Evolutionary conservation across 2,797 vertebrate species (phyloP).

Genomic region (Pipistrellus pygmaeus): DNA sequence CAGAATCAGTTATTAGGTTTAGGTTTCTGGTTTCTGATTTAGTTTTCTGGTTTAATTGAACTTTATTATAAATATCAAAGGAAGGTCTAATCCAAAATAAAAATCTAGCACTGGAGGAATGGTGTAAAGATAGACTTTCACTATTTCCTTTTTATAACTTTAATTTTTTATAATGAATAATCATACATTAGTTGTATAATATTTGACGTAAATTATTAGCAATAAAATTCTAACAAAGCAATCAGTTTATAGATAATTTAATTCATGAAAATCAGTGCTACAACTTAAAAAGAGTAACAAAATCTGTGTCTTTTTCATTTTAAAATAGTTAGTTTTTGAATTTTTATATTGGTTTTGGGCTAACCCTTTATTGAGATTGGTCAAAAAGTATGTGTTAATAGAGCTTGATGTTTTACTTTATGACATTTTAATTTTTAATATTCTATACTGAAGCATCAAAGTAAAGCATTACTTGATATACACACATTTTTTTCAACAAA

Average conservation of each 20-base stretch:
- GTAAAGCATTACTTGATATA: neutral
- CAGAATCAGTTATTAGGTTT: constrained; percentile 47
- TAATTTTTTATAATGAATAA: constrained; percentile 36
- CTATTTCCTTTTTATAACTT: constrained; percentile 40
- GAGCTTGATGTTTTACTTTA: constrained; percentile 24
- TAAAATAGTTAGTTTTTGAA: constrained; percentile 36
- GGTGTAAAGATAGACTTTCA: neutral
- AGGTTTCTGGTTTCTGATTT: constrained; percentile 21
- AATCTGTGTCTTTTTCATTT: constrained; percentile 51
- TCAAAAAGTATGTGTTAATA: constrained; percentile 17
- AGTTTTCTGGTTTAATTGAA: constrained; percentile 4
- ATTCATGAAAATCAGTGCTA: constrained; percentile 49
- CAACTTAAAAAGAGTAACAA: constrained; percentile 18
- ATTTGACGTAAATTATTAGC: constrained; percentile 29
- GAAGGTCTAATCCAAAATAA: constrained; percentile 26
- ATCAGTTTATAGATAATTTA: constrained; percentile 47
- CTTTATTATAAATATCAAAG: constrained; percentile 34
- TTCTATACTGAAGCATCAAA: constrained; percentile 42
- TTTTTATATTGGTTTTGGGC: constrained; percentile 10
- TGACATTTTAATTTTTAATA: constrained; percentile 47
- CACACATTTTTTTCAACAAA: constrained; percentile 16
- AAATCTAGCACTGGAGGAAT: constrained; percentile 38
- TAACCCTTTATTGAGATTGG: constrained; percentile 45
- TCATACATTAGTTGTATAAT: constrained; percentile 29
- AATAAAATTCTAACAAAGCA: neutral